Evolutionary conservation across 2,888 invertebrate genomes (phyloP).

Genomic region (Apodemia mormo): DNA sequence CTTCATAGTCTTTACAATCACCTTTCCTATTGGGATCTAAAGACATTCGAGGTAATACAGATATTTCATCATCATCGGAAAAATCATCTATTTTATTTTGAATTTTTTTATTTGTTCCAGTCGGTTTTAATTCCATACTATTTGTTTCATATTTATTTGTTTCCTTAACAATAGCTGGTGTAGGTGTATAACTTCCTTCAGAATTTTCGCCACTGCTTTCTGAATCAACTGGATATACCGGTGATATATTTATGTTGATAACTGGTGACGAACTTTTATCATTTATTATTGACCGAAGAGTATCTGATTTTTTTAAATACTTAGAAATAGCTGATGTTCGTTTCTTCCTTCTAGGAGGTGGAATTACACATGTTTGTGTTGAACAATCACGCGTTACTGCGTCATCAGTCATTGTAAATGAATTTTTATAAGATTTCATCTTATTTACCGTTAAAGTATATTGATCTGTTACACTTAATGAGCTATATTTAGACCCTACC

Average conservation of each 20-base stretch:
- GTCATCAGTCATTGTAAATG: constrained; percentile 66
- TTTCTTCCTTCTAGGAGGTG: constrained; percentile 63
- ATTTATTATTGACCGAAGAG: constrained; percentile 43
- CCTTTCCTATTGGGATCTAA: constrained; percentile 43
- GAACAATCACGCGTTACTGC: constrained; percentile 49
- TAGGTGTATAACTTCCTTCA: not conserved
- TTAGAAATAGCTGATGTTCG: constrained; percentile 45
- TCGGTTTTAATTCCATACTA: constrained; percentile 21
- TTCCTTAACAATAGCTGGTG: not conserved
- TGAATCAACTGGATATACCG: constrained; percentile 70
- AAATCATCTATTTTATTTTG: constrained; percentile 51
- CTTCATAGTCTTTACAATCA: constrained; percentile 54
- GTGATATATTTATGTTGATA: constrained; percentile 83
- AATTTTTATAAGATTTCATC: constrained; percentile 53
- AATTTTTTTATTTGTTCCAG: constrained; percentile 37
- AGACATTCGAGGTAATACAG: constrained; percentile 56
- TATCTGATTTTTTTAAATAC: constrained; percentile 44
- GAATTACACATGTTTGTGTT: constrained; percentile 61
- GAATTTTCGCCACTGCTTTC: constrained; percentile 40
- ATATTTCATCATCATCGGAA: constrained; percentile 55
- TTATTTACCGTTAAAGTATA: constrained; percentile 60
- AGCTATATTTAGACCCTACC: constrained; percentile 61
- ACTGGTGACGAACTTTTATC: constrained; percentile 67
- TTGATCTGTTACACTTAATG: constrained; percentile 54
- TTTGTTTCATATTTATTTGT: constrained; percentile 63